phyloP scores from a whole-genome alignment of 37 sponge, comb jelly and placozoan genomes.

The Halichondria panicea region DNA sequence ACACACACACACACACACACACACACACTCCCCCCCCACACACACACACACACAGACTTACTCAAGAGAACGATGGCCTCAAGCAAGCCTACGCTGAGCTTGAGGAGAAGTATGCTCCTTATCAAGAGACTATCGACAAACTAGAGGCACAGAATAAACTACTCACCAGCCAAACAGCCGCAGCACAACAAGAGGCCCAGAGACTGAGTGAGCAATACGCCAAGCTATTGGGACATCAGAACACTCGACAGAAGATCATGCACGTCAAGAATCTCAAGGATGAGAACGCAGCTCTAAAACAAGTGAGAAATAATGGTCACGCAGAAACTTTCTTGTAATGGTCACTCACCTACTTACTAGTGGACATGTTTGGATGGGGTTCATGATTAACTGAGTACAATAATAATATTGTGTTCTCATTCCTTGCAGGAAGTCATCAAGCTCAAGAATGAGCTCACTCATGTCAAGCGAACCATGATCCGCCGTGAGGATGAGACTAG shows the following conservation, averaged over 20 bases:
- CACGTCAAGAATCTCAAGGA: constrained; percentile 74
- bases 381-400: too few species aligned
- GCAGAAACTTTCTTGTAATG: too few species aligned
- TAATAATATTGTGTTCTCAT: too few species aligned
- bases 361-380: too few species aligned
- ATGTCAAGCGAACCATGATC: constrained; percentile 20
- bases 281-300: constrained; percentile 57
- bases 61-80: constrained; percentile 31
- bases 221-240: constrained; percentile 77
- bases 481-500: constrained; percentile 36
- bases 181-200: constrained; percentile 66
- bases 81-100: constrained; percentile 30
- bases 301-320: constrained; percentile 12
- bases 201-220: constrained; percentile 49
- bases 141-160: constrained; percentile 44
- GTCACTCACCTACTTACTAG: too few species aligned
- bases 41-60: background rate
- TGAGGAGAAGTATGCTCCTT: constrained; percentile 54
- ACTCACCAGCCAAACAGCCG: constrained; percentile 55
- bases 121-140: constrained; percentile 59
- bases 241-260: constrained; percentile 75
- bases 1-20: background rate
- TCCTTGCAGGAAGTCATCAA: constrained; percentile 32
- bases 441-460: constrained; percentile 33
- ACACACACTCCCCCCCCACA: background rate